Percentiles rank a stretch among this genome's conserved stretches.
phyloP scores from a whole-genome alignment of 2,113 vertebrate species.

The Lamprotornis superbus region DNA sequence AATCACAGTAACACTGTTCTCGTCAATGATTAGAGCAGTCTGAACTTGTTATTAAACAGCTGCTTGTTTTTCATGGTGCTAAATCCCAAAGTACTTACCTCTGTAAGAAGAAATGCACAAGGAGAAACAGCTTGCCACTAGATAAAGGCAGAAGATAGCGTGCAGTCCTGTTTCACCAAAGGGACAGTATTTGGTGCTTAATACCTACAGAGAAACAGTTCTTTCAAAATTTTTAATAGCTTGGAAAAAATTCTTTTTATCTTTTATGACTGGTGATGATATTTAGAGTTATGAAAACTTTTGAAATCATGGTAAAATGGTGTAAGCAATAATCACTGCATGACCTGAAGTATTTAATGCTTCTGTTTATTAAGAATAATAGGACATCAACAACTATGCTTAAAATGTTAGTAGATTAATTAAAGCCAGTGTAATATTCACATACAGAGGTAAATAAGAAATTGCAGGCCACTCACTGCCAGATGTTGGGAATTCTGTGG shows the following conservation, averaged over 20 bases:
- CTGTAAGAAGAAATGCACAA: background rate
- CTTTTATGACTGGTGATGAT: background rate
- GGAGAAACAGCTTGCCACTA: background rate
- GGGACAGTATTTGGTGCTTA: background rate
- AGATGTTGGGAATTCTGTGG: background rate
- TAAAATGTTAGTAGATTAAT: background rate
- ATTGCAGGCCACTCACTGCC: background rate
- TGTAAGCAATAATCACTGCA: background rate
- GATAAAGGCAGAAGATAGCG: background rate
- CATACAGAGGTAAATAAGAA: background rate
- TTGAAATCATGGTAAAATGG: background rate
- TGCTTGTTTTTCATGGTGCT: background rate
- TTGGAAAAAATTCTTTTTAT: background rate
- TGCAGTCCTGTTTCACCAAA: background rate
- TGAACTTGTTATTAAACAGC: conserved; percentile 3
- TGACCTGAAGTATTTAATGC: background rate
- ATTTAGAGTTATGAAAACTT: background rate
- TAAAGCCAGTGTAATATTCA: background rate
- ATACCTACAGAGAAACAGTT: background rate
- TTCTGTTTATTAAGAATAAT: background rate
- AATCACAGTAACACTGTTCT: background rate
- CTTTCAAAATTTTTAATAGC: background rate
- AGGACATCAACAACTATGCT: background rate
- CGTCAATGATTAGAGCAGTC: background rate
- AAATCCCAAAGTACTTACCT: background rate